These are phyloP conservation scores for Scolopax bukidnonensis DNA, from an alignment of 2,797 vertebrate genomes.

Conservation along the genomic window DNA sequence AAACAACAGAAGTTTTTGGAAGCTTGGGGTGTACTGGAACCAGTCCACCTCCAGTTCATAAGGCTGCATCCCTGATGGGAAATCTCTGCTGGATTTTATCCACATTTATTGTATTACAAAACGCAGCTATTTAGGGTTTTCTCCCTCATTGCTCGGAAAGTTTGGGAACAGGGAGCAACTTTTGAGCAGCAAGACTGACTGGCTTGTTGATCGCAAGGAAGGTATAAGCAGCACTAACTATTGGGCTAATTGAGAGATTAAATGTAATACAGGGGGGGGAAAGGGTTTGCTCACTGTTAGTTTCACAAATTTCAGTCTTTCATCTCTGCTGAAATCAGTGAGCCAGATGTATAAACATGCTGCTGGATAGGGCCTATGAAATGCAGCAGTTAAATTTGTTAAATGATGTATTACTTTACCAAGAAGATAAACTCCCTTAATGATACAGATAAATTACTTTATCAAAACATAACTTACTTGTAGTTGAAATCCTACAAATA, in stretches of 20 bases:
- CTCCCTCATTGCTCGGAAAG: not conserved
- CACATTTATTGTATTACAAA: not conserved
- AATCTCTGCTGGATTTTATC: not conserved
- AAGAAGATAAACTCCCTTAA: not conserved
- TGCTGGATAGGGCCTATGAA: not conserved
- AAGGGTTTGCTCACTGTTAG: not conserved
- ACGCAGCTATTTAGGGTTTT: not conserved
- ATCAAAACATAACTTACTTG: not conserved
- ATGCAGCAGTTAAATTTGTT: not conserved
- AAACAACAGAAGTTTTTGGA: no score
- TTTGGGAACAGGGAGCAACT: not conserved
- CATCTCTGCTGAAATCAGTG: not conserved
- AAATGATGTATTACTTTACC: not conserved
- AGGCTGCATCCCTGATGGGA: not conserved
- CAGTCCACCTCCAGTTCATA: not conserved
- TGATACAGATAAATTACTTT: not conserved
- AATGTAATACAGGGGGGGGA: accelerated
- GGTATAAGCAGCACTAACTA: not conserved
- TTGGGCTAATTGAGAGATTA: not conserved
- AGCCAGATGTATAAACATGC: not conserved
- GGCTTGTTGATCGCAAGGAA: not conserved
- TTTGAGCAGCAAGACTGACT: not conserved
- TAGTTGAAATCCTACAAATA: not conserved
- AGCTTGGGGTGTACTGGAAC: not conserved
- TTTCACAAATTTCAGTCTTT: not conserved